Conservation (phyloP, 2,113 vertebrate species). For the Caracal caracal region DNA sequence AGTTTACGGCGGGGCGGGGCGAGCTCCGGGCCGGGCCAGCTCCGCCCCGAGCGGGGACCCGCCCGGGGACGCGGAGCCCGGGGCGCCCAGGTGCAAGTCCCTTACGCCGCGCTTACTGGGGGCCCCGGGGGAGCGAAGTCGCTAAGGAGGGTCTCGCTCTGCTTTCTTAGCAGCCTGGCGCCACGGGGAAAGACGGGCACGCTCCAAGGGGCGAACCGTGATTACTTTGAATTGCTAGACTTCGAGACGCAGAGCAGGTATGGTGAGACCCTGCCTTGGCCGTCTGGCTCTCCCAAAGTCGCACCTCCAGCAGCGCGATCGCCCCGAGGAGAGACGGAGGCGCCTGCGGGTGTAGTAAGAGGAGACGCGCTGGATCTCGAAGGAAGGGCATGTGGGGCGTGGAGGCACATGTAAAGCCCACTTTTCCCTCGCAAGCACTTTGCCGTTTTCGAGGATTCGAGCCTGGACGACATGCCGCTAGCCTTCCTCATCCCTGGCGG, state of each 20-base stretch:
- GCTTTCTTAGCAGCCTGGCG: neutral
- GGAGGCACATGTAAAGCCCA: neutral
- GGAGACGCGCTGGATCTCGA: too few relatives aligned
- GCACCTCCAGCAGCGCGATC: neutral
- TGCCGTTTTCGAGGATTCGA: neutral
- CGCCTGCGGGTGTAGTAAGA: fast-evolving
- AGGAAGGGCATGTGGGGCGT: neutral
- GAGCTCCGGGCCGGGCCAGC: neutral
- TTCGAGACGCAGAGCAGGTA: neutral
- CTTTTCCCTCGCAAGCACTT: neutral
- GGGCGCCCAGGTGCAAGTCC: conserved; percentile 47
- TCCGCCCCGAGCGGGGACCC: conserved; percentile 47
- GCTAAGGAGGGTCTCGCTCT: neutral
- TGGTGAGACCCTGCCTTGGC: fast-evolving
- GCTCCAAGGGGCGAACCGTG: fast-evolving
- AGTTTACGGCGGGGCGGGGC: conserved; percentile 56
- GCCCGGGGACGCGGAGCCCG: neutral
- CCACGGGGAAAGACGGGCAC: neutral
- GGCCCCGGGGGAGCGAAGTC: too few relatives aligned
- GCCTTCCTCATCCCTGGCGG: neutral
- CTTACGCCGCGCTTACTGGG: neutral
- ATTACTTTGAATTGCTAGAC: neutral
- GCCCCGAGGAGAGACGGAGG: neutral
- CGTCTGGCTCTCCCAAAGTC: neutral
- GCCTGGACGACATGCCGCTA: neutral